Conservation (phyloP, 2,113 vertebrate species). For the Laterallus jamaicensis region DNA sequence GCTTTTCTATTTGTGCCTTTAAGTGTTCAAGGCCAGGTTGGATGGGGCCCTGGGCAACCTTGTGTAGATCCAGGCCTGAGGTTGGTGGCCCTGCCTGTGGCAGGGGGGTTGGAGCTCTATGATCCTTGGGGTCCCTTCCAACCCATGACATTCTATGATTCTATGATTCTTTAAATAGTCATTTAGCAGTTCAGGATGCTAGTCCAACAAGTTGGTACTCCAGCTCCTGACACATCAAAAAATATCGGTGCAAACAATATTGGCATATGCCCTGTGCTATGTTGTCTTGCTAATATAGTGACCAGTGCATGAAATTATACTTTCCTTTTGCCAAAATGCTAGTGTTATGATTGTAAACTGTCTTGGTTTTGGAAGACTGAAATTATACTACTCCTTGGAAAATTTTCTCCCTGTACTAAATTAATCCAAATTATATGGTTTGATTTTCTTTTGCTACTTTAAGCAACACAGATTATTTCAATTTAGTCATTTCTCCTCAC, state of each 20-base stretch:
- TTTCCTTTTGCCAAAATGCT: neutral
- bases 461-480: neutral
- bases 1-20: neutral
- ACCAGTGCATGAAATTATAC: neutral
- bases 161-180: neutral
- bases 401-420: neutral
- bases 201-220: neutral
- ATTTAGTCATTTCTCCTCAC: neutral
- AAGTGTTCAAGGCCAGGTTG: no score
- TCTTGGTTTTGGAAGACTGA: neutral
- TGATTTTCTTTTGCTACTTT: neutral
- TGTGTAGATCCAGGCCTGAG: no score
- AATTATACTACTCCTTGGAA: neutral
- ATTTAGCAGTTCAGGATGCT: neutral
- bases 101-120: no score
- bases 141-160: no score
- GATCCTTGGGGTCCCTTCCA: no score
- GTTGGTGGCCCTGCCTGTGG: no score
- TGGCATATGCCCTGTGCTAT: neutral
- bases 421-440: neutral
- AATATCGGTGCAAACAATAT: neutral
- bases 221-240: neutral
- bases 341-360: neutral
- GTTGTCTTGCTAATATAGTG: neutral
- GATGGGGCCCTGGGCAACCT: no score